Evolutionary conservation across 2,888 invertebrate genomes (phyloP).

Genomic region (Microchrysa polita): DNA sequence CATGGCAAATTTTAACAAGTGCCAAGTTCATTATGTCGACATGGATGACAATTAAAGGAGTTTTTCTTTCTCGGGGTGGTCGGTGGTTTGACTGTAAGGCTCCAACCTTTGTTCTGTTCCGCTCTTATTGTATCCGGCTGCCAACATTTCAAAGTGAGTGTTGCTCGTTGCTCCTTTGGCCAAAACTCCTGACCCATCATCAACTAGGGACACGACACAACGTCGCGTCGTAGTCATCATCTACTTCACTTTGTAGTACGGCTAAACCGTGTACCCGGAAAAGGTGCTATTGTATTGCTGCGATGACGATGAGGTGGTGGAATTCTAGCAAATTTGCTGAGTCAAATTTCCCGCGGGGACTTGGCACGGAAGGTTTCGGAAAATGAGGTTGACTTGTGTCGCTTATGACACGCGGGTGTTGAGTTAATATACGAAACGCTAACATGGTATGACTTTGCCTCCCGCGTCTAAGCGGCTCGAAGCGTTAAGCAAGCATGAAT

Average conservation of each 20-base stretch:
- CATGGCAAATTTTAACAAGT: conserved; percentile 53
- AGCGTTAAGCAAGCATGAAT: conserved; percentile 26
- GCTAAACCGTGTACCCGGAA: neutral
- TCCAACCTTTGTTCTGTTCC: conserved; percentile 29
- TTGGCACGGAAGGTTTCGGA: neutral
- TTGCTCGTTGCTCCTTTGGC: conserved; percentile 22
- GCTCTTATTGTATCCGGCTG: conserved; percentile 5
- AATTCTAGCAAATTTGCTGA: conserved; percentile 42
- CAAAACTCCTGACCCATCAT: conserved; percentile 31
- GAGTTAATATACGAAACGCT: conserved; percentile 42
- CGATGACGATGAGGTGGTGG: neutral
- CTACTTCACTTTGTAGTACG: no score
- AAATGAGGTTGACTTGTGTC: conserved; percentile 43
- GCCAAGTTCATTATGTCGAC: conserved; percentile 54
- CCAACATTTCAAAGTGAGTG: conserved; percentile 24
- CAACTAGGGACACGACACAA: conserved; percentile 21
- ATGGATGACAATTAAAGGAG: conserved; percentile 53
- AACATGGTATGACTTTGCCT: conserved; percentile 21
- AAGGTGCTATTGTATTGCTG: conserved; percentile 29
- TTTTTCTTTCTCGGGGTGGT: conserved; percentile 40
- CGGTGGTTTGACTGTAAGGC: neutral
- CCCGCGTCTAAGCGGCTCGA: conserved; percentile 21
- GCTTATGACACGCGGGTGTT: conserved; percentile 35
- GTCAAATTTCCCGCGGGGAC: conserved; percentile 33
- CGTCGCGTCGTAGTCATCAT: neutral